Evolutionary conservation across 1,140 invertebrate species (phyloP), one percentile per base, ranked within the genome.

Genomic region (Papilio helenus): DNA sequence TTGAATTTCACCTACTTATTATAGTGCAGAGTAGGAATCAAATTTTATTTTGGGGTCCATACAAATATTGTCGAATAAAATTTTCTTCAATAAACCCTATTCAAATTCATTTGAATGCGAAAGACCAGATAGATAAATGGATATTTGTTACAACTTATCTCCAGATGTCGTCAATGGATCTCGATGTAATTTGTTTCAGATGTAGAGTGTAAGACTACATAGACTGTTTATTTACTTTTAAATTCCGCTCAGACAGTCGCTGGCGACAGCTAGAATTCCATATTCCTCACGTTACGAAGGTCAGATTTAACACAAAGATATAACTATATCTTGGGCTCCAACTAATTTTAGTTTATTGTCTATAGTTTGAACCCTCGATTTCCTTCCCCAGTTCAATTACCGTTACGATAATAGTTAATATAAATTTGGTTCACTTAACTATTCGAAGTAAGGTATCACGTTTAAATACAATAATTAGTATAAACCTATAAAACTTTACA

Each of bases 1-100:
- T 77, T 77, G 76, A 77, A 77, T 77, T 77, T 77, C 76, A 61
- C 74, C 29, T 34, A 76, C 55, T 77, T 77, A 76, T 76, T 76
- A 39, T 58, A 51, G 44, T 61, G 55, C 10, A 46, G 46, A 44
- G 76, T 65, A n/a, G 44, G 42, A 77, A 65, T 29, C 16, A 61
- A 26, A 61, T 61, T 26, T 26, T 23, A 23, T 65, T 65, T 29
- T 55, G 4, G 1, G 5, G 18, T 20, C 51, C 4, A 51, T 51
- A 51, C 16, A 51, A 18, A 18, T 51, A 18, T 51, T 18, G 14
- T 18, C 4, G 14, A 10, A 46, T 12, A 46, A 46, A 46, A 46
- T 46, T 12, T 46, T 3, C 44, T 46, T 34, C 34, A 34, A 34
- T 34, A 34, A 2, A 1, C 34, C 34, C 34, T 34, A 34, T 34